Evolutionary conservation across 2,797 vertebrate genomes (phyloP).

Genomic region (Mormyrus hasselquistii): DNA sequence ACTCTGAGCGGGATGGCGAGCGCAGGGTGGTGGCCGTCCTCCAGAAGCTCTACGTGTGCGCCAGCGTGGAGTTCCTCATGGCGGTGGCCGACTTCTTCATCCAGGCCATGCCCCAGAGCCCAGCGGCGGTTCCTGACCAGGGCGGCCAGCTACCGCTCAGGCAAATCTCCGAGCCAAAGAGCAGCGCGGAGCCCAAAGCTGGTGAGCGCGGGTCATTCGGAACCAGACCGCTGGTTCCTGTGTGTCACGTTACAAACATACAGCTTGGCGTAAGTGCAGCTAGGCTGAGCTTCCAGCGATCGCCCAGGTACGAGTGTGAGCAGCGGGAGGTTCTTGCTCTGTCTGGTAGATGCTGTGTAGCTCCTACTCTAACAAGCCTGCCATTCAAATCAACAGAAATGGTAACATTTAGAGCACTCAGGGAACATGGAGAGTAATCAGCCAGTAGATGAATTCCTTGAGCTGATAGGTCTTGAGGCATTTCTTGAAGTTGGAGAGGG

Average conservation of each 20-base stretch:
- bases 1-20: constrained; percentile 60
- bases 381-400: not conserved
- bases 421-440: not conserved
- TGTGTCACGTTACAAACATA: not conserved
- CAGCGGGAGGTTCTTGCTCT: not conserved
- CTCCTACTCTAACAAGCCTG: not conserved
- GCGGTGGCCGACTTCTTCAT: constrained; percentile 89
- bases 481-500: not conserved
- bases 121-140: constrained; percentile 42
- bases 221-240: not conserved
- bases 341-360: no score
- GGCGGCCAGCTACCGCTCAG: constrained; percentile 60
- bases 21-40: constrained; percentile 69
- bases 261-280: not conserved
- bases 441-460: not conserved
- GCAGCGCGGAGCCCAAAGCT: constrained; percentile 34
- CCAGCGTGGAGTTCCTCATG: constrained; percentile 91
- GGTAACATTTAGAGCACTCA: not conserved
- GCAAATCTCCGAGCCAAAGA: constrained; percentile 54
- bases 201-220: constrained; percentile 35
- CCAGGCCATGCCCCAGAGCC: constrained; percentile 70
- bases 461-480: not conserved
- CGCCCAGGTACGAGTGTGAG: not conserved
- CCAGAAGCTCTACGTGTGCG: constrained; percentile 85
- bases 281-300: not conserved